Evolutionary conservation across 2,888 invertebrate genomes (phyloP), one percentile per base, ranked within the genome.

Genomic region (Chesias legatella): DNA sequence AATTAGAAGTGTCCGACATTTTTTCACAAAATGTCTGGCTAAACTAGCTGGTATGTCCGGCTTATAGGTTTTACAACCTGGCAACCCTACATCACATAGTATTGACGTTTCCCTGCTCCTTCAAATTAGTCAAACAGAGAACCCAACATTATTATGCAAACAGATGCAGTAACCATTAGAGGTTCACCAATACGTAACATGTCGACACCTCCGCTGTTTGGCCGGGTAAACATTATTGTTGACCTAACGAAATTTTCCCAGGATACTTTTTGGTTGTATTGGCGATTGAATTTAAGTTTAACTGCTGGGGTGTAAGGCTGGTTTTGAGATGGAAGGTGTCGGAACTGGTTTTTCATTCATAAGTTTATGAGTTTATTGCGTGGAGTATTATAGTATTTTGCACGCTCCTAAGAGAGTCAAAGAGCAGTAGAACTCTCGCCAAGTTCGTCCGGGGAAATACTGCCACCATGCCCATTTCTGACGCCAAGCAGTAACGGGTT

Each of bases 191-290:
- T 63, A 69, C 70, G 66, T 68, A 63, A 72, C 75, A 67, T 60
- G 51, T 73, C 73, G 68, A 77, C 82, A 82, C 82, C 82, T 80
- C 68, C 72, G 56, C 59, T 73, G 63, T 74, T 76, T 74, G 67
- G 57, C 30, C 55, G 60, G 46, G 63, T 61, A 80, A 80, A 82
- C 38, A 63, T 60, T 59, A 41, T 41, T 64, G 59, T 68, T 73
- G 69, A 73, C 73, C 75, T 61, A 60, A 58, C 65, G 52, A 67
- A 67, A 67, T 59, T 53, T 80, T 82, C 80, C 78, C 82, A 81
- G 73, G 76, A 60, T 56, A 44, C 43, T 1, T 34, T 6, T 33
- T 30, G 17, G 28, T 10, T 7, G 22, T 7, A 17, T 1, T 21
- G n/a, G 8, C 24, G 21, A 2, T 25, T 31, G 20, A 1, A 13